Base-by-base conservation (phyloP, 2,888 invertebrate genomes). In the Ichneumoninae sp. region DNA sequence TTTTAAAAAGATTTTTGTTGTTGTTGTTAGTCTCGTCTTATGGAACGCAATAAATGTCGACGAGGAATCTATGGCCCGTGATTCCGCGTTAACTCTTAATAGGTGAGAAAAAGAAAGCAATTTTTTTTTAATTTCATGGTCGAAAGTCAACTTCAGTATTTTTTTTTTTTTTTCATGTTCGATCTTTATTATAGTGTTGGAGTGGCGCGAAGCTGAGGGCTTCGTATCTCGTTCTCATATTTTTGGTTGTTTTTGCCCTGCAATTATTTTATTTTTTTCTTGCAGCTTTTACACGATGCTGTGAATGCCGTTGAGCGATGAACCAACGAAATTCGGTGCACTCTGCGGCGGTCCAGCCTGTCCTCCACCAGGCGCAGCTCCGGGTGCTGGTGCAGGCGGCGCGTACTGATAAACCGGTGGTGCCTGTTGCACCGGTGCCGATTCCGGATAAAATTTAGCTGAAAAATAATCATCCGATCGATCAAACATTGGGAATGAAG, bases 401-500 rank as follows among this genome's bases (percentile, higher is more conserved):
- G 89, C 87, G 44, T 92, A 91, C 19, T 83, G 88, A 78, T 91
- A 92, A 44, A 88, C 83, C 47, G 92, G 90, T 44, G 90, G 91
- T 22, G 85, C 87, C 81, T 84, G 89, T 19, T 90, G 86, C 30
- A 88, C 88, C 19, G 91, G 91, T 63, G 91, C 68, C 60, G 92
- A 88, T 74, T 93, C 93, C 75, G 93, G 93, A 92, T 93, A 93
- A 88, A 93, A 93, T 90, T 93, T 93, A 68, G 91, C 93, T 93
- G 91, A 3, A 91, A 77, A 50, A 69, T 26, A 66, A 66, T 30
- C 22, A 40, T 13, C 1, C 6, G 13, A 70, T 75, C 22, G 68
- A 63, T 77, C 47, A 69, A 26, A 60, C 1, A 79, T 60, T 1
- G 36, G 3, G 54, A n/a, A 36, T 52, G 22, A 63, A 66, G 47